A percentile compares a stretch with the other conserved stretches of the same genome.
Evolutionary conservation across 2,113 vertebrate genomes (phyloP).

Genomic region (Larimichthys polyactis): DNA sequence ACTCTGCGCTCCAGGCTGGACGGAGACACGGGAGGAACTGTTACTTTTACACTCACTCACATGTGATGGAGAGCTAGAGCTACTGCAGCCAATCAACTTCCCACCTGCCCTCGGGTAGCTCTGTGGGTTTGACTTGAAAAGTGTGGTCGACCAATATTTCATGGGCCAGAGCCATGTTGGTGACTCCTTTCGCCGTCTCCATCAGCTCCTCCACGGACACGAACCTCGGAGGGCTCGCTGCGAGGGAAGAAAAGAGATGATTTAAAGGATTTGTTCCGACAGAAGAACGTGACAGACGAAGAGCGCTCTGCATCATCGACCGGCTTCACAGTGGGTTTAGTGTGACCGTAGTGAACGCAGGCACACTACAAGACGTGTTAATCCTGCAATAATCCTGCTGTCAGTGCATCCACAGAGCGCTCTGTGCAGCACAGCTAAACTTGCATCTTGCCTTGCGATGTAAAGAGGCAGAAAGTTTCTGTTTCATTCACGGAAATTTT

Average conservation of each 20-base stretch:
- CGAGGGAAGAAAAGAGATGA: conserved; percentile 39
- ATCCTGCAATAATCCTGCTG: background rate
- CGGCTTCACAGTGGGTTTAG: background rate
- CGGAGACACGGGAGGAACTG: background rate
- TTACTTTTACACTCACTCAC: background rate
- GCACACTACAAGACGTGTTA: background rate
- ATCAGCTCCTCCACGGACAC: conserved; percentile 93
- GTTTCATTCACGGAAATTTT: too few relatives aligned
- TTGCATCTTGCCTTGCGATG: background rate
- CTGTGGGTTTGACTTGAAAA: conserved; percentile 91
- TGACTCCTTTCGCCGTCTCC: conserved; percentile 93
- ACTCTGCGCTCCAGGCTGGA: conserved; percentile 92
- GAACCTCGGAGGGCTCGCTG: conserved; percentile 90
- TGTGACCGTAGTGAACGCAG: background rate
- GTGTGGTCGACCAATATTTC: conserved; percentile 93
- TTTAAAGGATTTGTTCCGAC: background rate
- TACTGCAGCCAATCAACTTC: background rate
- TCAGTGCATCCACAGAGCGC: background rate
- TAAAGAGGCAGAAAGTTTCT: too few relatives aligned
- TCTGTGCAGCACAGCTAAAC: background rate
- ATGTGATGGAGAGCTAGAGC: background rate
- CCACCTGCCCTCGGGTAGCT: conserved; percentile 92
- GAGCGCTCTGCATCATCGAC: background rate
- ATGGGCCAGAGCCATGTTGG: conserved; percentile 96
- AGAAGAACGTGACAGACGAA: background rate